Evolutionary conservation across 2,113 vertebrate genomes (phyloP).

Genomic region (Thalassarche chlororhynchos): DNA sequence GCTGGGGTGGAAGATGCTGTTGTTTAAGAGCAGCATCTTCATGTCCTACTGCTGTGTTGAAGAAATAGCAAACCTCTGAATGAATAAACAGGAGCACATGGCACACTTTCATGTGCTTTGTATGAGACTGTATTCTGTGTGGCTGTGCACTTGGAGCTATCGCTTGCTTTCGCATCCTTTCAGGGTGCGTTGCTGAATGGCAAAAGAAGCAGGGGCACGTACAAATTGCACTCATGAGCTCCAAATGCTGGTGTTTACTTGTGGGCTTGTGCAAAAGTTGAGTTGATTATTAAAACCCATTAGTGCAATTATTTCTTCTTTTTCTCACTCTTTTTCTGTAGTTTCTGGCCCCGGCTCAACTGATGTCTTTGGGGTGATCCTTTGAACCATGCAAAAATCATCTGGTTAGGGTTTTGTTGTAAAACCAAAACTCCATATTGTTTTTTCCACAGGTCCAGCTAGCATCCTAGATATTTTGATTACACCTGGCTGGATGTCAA

Average conservation of each 20-base stretch:
- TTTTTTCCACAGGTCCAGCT: background rate
- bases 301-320: background rate
- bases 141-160: background rate
- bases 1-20: background rate
- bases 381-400: conserved; percentile 22
- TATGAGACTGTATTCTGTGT: background rate
- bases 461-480: conserved; percentile 32
- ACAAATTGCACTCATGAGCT: background rate
- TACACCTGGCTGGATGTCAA: conserved; percentile 53
- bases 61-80: background rate
- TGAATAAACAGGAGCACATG: background rate
- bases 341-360: background rate
- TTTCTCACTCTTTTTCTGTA: background rate
- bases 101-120: background rate
- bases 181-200: background rate
- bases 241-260: background rate
- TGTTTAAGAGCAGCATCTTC: background rate
- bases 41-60: background rate
- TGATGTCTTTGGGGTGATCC: background rate
- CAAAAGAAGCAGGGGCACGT: background rate
- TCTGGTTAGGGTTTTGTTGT: conserved; percentile 17
- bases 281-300: background rate
- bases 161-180: background rate
- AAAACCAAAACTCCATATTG: background rate
- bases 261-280: background rate